A percentile compares a stretch with the other conserved stretches of the same genome.
phyloP scores from a whole-genome alignment of 2,888 invertebrate genomes.

The Acronicta aceris region DNA sequence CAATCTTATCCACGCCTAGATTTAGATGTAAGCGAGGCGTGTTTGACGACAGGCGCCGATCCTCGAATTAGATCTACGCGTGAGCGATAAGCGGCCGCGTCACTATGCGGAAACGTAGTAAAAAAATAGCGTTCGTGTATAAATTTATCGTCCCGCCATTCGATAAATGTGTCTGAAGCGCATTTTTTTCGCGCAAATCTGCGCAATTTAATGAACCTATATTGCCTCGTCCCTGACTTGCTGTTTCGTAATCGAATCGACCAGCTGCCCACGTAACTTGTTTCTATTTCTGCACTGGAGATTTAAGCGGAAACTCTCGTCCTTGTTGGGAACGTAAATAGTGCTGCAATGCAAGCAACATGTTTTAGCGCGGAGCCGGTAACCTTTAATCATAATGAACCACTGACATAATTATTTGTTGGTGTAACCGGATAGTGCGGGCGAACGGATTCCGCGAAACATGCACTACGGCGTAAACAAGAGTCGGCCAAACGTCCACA shows the following conservation, averaged over 20 bases:
- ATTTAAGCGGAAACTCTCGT: conserved; percentile 76
- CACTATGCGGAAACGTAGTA: conserved; percentile 86
- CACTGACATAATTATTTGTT: conserved; percentile 85
- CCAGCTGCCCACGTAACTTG: conserved; percentile 82
- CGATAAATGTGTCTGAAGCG: conserved; percentile 79
- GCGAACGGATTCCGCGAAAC: conserved; percentile 79
- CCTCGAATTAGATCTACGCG: conserved; percentile 82
- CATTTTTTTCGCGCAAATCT: conserved; percentile 70
- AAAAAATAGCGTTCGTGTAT: conserved; percentile 83
- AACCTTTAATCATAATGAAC: conserved; percentile 78
- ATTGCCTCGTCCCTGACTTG: conserved; percentile 77
- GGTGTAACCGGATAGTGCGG: conserved; percentile 79
- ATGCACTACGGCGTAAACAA: conserved; percentile 73
- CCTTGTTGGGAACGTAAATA: conserved; percentile 67
- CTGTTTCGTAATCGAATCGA: conserved; percentile 72
- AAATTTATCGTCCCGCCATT: conserved; percentile 82
- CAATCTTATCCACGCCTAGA: conserved; percentile 72
- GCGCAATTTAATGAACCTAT: conserved; percentile 75
- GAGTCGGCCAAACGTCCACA: conserved; percentile 70
- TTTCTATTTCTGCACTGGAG: conserved; percentile 78
- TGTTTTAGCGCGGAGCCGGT: conserved; percentile 62
- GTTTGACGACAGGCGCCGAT: conserved; percentile 81
- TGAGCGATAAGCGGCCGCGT: conserved; percentile 78
- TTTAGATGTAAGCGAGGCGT: conserved; percentile 74
- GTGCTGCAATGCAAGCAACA: conserved; percentile 49